Base-by-base conservation (phyloP, 2,113 vertebrate species). In the Thunnus thynnus region DNA sequence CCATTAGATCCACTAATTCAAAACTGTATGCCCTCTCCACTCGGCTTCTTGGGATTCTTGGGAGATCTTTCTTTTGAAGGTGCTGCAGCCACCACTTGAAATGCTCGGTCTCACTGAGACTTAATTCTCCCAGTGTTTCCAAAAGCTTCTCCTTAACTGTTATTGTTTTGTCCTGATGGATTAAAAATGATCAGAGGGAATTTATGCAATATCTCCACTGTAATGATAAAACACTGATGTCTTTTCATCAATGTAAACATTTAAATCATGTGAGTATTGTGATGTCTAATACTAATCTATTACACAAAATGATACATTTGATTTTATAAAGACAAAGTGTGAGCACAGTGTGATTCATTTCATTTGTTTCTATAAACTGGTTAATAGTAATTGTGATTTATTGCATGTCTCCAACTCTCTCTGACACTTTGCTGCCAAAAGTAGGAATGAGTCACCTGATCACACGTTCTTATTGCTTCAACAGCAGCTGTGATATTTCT, bases 71-170 rank as follows among this genome's bases (percentile, higher is more conserved):
- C 2, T 1, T 41, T 41, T 41, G 36, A 41, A 41, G 36, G 36
- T 41, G 36, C 36, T 41, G 22, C 1, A 17, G 0, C 0, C 6
- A 41, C 36, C 1, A 0, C 0, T 17, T 41, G 13, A 72, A 60
- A 0, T 1, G 1, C 10, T 11, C 1, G 16, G 60, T 4, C 30
- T 75, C 44, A 0, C 0, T 0, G 5, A 18, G 1, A 55, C 1
- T 65, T 20, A 86, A 30, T 7, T n/a, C 30, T 20, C 1, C 18
- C 55, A 74, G 41, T 2, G n/a, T 65, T 22, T 62, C 55, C 60
- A 80, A 6, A 36, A 86, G 78, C 32, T 48, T 41, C 13, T 67
- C 22, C 6, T 56, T 30, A 3, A 56, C 2, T 41, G 54, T 20
- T 20, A 20, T 20, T 20, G 20, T 20, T 20, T 20, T 20, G 20